Evolutionary conservation across 2,888 invertebrate genomes (phyloP).

Genomic region (Himalopsyche anomala): DNA sequence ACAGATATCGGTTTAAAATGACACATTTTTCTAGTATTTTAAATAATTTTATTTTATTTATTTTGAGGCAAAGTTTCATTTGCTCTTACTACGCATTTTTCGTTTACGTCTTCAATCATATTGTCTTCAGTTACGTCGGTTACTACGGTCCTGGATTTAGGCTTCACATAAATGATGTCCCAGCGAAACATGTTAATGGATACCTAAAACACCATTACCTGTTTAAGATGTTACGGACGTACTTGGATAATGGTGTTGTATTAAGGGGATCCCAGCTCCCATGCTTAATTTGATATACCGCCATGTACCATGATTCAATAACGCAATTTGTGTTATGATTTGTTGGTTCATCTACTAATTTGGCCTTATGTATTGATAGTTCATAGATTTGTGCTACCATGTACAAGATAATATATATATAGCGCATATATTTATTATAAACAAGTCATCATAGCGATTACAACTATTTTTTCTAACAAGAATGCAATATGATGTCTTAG

Average conservation of each 20-base stretch:
- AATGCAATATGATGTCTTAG: too few relatives aligned
- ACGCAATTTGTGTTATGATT: constrained; percentile 52
- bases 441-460: too few relatives aligned
- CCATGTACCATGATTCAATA: constrained; percentile 47
- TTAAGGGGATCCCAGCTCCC: constrained; percentile 22
- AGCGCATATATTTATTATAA: too few relatives aligned
- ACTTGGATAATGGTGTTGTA: constrained; percentile 55
- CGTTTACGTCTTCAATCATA: not conserved
- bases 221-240: constrained; percentile 59
- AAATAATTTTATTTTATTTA: too few relatives aligned
- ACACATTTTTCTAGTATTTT: too few relatives aligned
- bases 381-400: too few relatives aligned
- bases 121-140: not conserved
- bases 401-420: too few relatives aligned
- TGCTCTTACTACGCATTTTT: too few relatives aligned
- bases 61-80: too few relatives aligned
- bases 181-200: constrained; percentile 57
- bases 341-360: constrained; percentile 47
- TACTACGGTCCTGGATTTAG: constrained; percentile 32
- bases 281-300: constrained; percentile 52
- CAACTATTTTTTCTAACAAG: too few relatives aligned
- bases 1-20: too few relatives aligned
- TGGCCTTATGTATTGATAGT: not conserved
- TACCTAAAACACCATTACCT: constrained; percentile 53
- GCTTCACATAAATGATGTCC: constrained; percentile 52